phyloP scores from a whole-genome alignment of 2,113 vertebrate genomes.

The Oreochromis niloticus region DNA sequence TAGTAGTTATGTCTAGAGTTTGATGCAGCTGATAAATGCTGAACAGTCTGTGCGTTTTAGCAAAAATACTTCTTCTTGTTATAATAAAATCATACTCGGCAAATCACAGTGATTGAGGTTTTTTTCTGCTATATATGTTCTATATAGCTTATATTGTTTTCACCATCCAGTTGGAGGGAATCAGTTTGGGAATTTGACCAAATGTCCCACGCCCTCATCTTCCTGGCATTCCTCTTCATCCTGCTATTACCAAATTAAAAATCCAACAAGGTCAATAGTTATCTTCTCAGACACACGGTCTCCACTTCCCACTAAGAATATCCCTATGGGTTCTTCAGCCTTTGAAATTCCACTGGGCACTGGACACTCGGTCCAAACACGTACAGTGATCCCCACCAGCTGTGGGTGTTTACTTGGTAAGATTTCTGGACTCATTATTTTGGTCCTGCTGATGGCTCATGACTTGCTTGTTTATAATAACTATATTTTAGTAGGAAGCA shows the following conservation, averaged over 20 bases:
- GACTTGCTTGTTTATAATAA: background rate
- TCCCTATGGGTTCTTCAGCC: background rate
- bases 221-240: background rate
- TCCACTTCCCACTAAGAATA: background rate
- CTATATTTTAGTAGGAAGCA: background rate
- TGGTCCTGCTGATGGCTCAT: background rate
- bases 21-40: background rate
- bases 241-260: background rate
- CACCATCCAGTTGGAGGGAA: background rate
- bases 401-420: background rate
- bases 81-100: background rate
- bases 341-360: background rate
- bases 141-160: background rate
- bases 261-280: background rate
- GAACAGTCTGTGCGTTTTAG: background rate
- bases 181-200: background rate
- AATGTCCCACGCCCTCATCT: background rate
- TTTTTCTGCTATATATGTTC: background rate
- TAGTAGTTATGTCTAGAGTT: background rate
- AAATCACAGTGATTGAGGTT: background rate
- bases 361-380: background rate
- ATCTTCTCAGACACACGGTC: background rate
- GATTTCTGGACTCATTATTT: background rate
- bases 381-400: background rate
- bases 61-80: background rate